Evolutionary conservation across 2,888 invertebrate species (phyloP).

Genomic region (Phanerotoma sp.): DNA sequence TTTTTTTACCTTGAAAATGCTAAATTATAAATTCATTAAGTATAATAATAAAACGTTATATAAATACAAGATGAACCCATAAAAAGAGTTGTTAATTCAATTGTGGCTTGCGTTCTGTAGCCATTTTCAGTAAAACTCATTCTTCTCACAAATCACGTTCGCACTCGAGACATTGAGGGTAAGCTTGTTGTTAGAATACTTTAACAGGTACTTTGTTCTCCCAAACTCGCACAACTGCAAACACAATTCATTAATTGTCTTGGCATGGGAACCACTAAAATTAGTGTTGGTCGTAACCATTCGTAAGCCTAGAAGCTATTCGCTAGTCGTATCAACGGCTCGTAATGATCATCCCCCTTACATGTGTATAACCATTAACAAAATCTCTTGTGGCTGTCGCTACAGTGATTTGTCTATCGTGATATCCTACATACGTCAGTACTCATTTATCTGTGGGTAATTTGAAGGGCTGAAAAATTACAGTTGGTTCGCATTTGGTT

Average conservation of each 20-base stretch:
- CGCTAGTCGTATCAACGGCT: conserved; percentile 10
- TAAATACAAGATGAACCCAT: too few species aligned
- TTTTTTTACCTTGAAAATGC: too few species aligned
- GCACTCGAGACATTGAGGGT: too few species aligned
- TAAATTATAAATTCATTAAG: too few species aligned
- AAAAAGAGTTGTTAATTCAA: too few species aligned
- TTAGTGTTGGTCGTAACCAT: conserved; percentile 7
- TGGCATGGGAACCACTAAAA: background rate
- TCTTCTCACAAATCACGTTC: background rate
- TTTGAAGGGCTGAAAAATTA: background rate
- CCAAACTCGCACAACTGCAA: background rate
- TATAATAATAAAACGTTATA: too few species aligned
- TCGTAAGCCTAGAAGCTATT: conserved; percentile 10
- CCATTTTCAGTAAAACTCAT: too few species aligned
- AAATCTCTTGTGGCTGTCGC: conserved; percentile 14
- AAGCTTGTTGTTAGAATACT: too few species aligned
- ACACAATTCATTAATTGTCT: conserved; percentile 10
- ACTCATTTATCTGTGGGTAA: conserved; percentile 13
- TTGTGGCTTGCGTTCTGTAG: too few species aligned
- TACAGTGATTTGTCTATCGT: conserved; percentile 7
- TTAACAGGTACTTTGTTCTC: background rate
- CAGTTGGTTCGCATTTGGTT: too few species aligned
- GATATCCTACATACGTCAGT: conserved; percentile 2
- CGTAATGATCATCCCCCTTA: conserved; percentile 18
- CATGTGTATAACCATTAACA: conserved; percentile 19